These are phyloP conservation scores for Xiphophorus hellerii DNA, from an alignment of 2,113 vertebrate species.

Conservation along the genomic window DNA sequence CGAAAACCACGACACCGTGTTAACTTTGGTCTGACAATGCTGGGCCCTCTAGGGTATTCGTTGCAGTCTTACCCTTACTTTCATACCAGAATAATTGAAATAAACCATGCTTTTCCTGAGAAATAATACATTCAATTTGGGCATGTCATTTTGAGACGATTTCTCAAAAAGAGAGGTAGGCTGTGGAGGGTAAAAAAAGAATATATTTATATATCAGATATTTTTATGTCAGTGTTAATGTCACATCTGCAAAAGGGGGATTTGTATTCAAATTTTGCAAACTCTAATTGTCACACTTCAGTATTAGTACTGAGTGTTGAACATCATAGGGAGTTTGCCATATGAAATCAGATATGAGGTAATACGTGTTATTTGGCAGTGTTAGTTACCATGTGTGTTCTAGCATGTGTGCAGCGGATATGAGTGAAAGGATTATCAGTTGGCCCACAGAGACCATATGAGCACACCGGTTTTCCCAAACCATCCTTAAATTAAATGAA, in stretches of 20 bases:
- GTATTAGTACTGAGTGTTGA: no score
- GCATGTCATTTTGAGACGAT: no score
- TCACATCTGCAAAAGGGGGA: slow-evolving; percentile 1
- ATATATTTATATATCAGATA: not conserved
- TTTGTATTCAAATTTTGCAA: slow-evolving; percentile 15
- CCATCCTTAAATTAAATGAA: slow-evolving; percentile 34
- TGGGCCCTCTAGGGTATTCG: no score
- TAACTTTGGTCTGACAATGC: no score
- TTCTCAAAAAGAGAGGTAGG: no score
- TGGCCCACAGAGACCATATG: slow-evolving; percentile 66
- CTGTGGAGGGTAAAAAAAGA: not conserved
- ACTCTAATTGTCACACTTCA: slow-evolving; percentile 24
- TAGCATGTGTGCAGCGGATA: slow-evolving; percentile 65
- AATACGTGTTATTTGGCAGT: slow-evolving; percentile 50
- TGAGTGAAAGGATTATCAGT: slow-evolving; percentile 69
- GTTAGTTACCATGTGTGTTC: slow-evolving; percentile 41
- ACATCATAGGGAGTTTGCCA: slow-evolving; percentile 1
- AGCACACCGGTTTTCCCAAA: slow-evolving; percentile 24
- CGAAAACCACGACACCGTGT: no score
- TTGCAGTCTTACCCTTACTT: no score
- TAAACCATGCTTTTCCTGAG: no score
- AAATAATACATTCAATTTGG: no score
- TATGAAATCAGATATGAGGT: slow-evolving; percentile 37
- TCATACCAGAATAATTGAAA: no score
- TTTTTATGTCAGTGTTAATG: not conserved